A percentile compares a stretch with the other conserved stretches of the same genome.
Conservation (phyloP, 2,113 vertebrate species). For the Plecturocebus donacophilus region DNA sequence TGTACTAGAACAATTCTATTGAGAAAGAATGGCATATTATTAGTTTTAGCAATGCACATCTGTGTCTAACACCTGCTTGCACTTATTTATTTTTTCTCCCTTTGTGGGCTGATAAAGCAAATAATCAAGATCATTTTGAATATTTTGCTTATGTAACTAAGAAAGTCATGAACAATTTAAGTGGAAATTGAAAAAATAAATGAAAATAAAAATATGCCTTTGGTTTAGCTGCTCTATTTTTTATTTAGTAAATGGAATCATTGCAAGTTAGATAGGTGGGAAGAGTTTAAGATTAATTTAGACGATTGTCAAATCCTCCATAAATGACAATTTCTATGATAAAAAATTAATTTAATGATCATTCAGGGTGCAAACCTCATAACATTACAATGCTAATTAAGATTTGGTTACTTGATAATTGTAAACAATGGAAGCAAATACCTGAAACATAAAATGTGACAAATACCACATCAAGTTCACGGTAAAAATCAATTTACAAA, state of each 20-base stretch:
- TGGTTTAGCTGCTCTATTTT: neutral
- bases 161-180: neutral
- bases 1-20: neutral
- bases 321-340: neutral
- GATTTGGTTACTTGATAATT: neutral
- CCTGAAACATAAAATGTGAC: neutral
- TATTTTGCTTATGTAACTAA: neutral
- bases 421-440: neutral
- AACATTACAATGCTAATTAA: conserved; percentile 2
- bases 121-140: neutral
- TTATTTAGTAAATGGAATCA: neutral
- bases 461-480: neutral
- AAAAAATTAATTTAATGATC: neutral
- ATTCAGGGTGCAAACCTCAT: neutral
- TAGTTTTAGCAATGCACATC: neutral
- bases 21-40: neutral
- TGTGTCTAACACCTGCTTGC: neutral
- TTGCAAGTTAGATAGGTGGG: neutral
- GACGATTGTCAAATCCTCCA: neutral
- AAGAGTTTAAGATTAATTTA: neutral
- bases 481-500: neutral
- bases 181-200: neutral
- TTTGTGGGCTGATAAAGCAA: neutral
- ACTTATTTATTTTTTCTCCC: neutral
- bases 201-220: neutral